Evolutionary conservation across 2,113 vertebrate species (phyloP), one percentile per base, ranked within the genome.

Genomic region (Pandion haliaetus): DNA sequence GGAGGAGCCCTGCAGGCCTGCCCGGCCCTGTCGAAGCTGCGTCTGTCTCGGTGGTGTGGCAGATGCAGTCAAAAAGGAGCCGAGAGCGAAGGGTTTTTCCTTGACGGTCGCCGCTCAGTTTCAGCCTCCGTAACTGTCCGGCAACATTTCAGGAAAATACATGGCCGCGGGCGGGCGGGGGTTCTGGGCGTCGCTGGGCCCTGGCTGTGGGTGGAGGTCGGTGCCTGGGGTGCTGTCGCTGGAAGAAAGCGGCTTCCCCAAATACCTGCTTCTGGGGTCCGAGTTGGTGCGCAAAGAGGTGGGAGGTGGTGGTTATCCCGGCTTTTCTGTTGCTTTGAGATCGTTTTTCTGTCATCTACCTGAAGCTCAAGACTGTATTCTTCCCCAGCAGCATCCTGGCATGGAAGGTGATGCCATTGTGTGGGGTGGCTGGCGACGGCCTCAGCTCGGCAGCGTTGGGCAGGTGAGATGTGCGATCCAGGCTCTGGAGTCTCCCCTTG

Each of bases 21-120:
- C 9, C 12, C 16, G 97, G 97, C 97, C 97, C 97, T 97, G 45
- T 98, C 97, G 97, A 98, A 97, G 97, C 97, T 95, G 97, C 18
- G 7, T 84, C 97, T 91, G 96, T 42, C 95, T 83, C 44, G 34
- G 8, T 28, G 26, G 9, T 42, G 96, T 98, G 88, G 88, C 89
- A 82, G 96, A 63, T 36, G 95, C 91, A 18, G 97, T 97, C 97
- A 98, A 97, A 97, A 96, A 95, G 97, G 97, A 96, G 97, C 97
- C 97, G 9, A 98, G 40, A 98, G 50, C 24, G 66, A 96, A 28
- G 6, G 10, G n/a, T 16, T 86, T 95, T 97, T 94, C 96, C 94
- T 92, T 24, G 97, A 97, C 97, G 97, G 97, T 97, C 97, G 97
- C 96, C 93, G 97, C 58, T 62, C 95, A 84, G 97, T 86, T 96